phyloP scores from a whole-genome alignment of 2,113 vertebrate genomes.

The Ctenodactylus gundi region DNA sequence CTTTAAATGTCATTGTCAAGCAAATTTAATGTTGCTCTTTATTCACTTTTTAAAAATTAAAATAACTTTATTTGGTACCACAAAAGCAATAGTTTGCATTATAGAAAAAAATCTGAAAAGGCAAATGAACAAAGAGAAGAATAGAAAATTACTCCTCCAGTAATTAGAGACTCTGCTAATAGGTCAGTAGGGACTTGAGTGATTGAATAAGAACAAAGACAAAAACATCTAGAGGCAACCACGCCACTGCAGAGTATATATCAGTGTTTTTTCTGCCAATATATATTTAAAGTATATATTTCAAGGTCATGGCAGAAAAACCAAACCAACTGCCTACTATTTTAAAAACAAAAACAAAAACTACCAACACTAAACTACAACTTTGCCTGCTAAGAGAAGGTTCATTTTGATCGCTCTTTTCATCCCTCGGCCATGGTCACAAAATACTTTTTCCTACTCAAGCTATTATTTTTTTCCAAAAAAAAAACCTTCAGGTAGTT shows the following conservation, averaged over 20 bases:
- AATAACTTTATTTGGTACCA: background rate
- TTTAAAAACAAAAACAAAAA: background rate
- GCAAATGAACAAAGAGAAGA: background rate
- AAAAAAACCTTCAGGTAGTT: background rate
- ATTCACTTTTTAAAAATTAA: constrained; percentile 38
- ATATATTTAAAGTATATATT: background rate
- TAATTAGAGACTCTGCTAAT: constrained; percentile 33
- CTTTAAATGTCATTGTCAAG: background rate
- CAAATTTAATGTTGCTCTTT: background rate
- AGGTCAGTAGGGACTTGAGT: constrained; percentile 5
- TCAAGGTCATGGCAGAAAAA: background rate
- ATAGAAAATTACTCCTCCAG: background rate
- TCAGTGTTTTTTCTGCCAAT: background rate
- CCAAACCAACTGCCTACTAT: background rate
- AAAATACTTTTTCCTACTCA: constrained; percentile 7
- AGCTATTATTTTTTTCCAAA: background rate
- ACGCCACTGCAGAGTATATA: background rate
- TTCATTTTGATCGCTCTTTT: background rate
- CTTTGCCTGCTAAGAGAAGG: too few relatives aligned
- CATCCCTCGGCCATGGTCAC: background rate
- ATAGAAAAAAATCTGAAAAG: background rate
- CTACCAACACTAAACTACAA: background rate
- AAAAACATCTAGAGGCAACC: background rate
- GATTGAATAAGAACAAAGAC: background rate
- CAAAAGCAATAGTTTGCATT: background rate